Evolutionary conservation across 2,888 invertebrate genomes (phyloP).

Genomic region (Geophilus truncorum): DNA sequence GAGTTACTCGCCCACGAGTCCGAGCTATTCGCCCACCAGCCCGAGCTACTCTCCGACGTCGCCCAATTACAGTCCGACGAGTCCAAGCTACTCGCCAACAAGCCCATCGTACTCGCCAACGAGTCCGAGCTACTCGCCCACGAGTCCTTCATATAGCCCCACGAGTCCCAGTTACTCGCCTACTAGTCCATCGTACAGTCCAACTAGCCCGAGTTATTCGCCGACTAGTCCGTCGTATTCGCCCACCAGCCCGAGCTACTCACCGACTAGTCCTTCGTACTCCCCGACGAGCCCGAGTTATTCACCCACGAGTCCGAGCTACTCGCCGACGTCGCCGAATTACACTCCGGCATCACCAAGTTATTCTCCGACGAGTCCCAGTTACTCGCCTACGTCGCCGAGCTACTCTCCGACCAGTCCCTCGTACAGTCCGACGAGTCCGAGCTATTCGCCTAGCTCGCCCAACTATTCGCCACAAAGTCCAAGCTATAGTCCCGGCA

Average conservation of each 20-base stretch:
- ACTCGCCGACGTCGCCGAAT: slow-evolving; percentile 55
- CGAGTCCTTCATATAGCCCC: too few species aligned
- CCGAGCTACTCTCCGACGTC: slow-evolving; percentile 53
- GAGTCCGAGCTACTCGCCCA: slow-evolving; percentile 57
- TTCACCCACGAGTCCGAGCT: slow-evolving; percentile 60
- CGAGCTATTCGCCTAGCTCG: slow-evolving; percentile 53
- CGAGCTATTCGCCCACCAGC: slow-evolving; percentile 52
- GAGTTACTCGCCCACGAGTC: slow-evolving; percentile 50
- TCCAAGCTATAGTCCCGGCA: too few species aligned
- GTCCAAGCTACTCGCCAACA: slow-evolving; percentile 51
- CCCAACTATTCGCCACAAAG: slow-evolving; percentile 64
- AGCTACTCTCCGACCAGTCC: too few species aligned
- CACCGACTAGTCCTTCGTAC: too few species aligned
- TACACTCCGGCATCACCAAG: slow-evolving; percentile 58
- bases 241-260: slow-evolving; percentile 54
- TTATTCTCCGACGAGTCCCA: slow-evolving; percentile 63
- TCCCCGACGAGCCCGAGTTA: slow-evolving; percentile 65
- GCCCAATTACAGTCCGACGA: slow-evolving; percentile 49
- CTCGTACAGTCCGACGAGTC: slow-evolving; percentile 47
- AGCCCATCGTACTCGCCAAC: slow-evolving; percentile 51
- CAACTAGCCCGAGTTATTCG: slow-evolving; percentile 64
- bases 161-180: too few species aligned
- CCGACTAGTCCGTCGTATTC: too few species aligned
- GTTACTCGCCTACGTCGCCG: slow-evolving; percentile 55
- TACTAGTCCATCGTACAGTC: slow-evolving; percentile 65